Percentiles rank a stretch among this genome's conserved stretches.
phyloP scores from a whole-genome alignment of 2,797 vertebrate genomes.

The Fundulus diaphanus region DNA sequence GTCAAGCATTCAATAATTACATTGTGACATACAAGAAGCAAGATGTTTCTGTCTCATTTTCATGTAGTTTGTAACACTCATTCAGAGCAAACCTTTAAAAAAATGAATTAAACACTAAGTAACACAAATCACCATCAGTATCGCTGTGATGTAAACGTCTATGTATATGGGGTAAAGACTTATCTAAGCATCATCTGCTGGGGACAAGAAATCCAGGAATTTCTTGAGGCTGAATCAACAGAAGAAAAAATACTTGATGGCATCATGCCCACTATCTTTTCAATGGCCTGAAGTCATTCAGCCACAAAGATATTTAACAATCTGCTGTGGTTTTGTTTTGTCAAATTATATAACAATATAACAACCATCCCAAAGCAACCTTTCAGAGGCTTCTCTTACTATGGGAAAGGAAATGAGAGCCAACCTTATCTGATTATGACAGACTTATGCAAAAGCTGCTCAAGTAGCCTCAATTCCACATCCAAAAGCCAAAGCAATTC shows the following conservation, averaged over 20 bases:
- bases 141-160: neutral
- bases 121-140: neutral
- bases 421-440: neutral
- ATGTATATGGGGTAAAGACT: neutral
- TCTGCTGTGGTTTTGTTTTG: slow-evolving; percentile 4
- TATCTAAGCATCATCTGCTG: neutral
- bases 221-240: neutral
- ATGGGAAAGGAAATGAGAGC: neutral
- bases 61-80: neutral
- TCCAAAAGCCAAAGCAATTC: neutral
- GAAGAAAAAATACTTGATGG: neutral
- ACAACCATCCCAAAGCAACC: neutral
- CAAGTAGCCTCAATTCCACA: neutral
- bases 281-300: neutral
- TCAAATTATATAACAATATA: neutral
- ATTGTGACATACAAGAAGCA: slow-evolving; percentile 4
- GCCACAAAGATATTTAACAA: neutral
- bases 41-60: too few relatives aligned
- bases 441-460: neutral
- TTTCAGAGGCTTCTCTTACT: neutral
- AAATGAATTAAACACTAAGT: neutral
- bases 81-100: neutral
- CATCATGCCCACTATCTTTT: neutral
- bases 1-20: slow-evolving; percentile 1
- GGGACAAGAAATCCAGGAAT: neutral